Conservation (phyloP, 2,113 vertebrate genomes). For the Girardinichthys multiradiatus region DNA sequence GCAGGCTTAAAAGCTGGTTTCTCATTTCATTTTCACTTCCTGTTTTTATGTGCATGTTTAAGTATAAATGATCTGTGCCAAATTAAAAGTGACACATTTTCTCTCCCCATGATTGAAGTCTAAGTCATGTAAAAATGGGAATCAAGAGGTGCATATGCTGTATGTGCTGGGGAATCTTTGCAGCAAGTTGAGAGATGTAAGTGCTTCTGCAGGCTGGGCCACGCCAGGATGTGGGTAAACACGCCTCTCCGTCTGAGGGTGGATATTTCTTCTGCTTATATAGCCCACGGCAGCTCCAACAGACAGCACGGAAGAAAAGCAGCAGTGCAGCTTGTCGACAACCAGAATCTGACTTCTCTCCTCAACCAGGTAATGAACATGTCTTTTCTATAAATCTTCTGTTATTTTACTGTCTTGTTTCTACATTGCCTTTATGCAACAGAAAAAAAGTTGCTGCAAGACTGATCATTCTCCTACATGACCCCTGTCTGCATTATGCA, state of each 20-base stretch:
- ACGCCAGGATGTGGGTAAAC: neutral
- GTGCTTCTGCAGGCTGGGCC: neutral
- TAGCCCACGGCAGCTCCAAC: neutral
- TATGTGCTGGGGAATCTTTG: neutral
- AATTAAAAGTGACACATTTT: neutral
- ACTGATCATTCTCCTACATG: neutral
- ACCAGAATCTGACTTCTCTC: constrained; percentile 29
- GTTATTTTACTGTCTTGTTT: neutral
- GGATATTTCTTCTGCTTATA: constrained; percentile 35
- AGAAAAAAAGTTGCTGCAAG: neutral
- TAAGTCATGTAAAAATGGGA: neutral
- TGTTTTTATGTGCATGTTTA: neutral
- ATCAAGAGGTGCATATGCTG: neutral
- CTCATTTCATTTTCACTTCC: neutral
- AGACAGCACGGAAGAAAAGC: constrained; percentile 17
- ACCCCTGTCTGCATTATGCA: neutral
- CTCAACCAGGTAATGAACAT: constrained; percentile 44
- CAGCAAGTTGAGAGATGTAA: neutral
- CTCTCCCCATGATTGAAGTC: neutral
- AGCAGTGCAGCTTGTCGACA: constrained; percentile 9
- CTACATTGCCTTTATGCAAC: neutral
- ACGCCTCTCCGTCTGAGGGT: constrained; percentile 21
- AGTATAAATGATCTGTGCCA: neutral
- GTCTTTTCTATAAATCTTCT: neutral
- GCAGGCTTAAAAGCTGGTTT: neutral